Percentiles rank a stretch among this genome's conserved stretches.
These are phyloP conservation scores for Coregonus suidteri DNA, from an alignment of 2,797 vertebrate genomes.

Conservation along the genomic window DNA sequence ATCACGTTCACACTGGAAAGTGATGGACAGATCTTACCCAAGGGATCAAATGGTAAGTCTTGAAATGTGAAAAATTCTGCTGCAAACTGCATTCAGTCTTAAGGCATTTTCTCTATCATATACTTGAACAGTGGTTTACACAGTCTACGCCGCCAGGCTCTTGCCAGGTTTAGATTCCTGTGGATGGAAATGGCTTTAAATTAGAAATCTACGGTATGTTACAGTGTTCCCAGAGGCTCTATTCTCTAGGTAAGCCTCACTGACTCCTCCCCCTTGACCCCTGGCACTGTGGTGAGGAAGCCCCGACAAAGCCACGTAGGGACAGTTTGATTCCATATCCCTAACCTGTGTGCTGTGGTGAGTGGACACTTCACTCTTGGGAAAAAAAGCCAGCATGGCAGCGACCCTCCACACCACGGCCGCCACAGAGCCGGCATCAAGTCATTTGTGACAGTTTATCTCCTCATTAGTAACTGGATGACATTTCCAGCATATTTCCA, in stretches of 20 bases:
- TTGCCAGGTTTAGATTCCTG: too few species aligned
- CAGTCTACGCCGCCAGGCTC: not conserved
- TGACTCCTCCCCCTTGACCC: not conserved
- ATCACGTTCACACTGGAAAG: too few species aligned
- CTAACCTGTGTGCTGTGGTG: not conserved
- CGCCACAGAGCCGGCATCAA: constrained; percentile 7
- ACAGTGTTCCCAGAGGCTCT: too few species aligned
- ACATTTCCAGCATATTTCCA: constrained; percentile 48
- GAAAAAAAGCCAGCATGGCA: not conserved
- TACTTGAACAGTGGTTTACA: not conserved
- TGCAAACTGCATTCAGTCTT: not conserved
- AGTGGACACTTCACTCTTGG: not conserved
- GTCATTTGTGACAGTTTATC: constrained; percentile 40
- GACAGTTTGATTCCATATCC: not conserved
- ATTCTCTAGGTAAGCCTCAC: not conserved
- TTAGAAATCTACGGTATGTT: too few species aligned
- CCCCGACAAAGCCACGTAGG: not conserved
- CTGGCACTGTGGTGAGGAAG: not conserved
- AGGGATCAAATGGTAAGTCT: constrained; percentile 27
- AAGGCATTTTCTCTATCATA: not conserved
- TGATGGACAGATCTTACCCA: too few species aligned
- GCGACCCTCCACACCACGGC: not conserved
- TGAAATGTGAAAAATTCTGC: constrained; percentile 3
- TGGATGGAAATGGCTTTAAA: not conserved
- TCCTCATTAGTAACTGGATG: constrained; percentile 45